Evolutionary conservation across 2,797 vertebrate genomes (phyloP).

Genomic region (Anguilla anguilla): DNA sequence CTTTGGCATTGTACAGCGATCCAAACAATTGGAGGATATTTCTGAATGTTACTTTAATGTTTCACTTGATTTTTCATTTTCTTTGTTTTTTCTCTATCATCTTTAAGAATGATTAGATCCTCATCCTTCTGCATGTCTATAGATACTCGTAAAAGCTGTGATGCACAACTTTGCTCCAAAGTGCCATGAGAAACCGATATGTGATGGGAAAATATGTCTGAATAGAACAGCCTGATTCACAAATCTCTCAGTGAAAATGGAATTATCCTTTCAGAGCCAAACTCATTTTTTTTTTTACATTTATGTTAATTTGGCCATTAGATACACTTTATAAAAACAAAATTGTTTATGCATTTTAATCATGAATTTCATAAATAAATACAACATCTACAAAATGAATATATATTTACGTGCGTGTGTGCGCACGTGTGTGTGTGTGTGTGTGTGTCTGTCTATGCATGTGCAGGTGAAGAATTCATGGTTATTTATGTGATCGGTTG

Average conservation of each 20-base stretch:
- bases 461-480: background rate
- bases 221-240: conserved; percentile 14
- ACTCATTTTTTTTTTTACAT: conserved; percentile 2
- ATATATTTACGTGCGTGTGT: background rate
- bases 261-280: conserved; percentile 20
- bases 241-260: conserved; percentile 2
- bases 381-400: background rate
- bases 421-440: background rate
- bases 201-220: conserved; percentile 2
- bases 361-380: background rate
- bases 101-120: conserved; percentile 75
- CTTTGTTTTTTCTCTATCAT: conserved; percentile 79
- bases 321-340: background rate
- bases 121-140: conserved; percentile 57
- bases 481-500: conserved; percentile 41
- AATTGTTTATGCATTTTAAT: background rate
- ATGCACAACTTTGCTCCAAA: conserved; percentile 57
- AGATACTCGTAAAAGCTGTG: conserved; percentile 50
- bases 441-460: background rate
- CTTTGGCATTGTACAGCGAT: conserved; percentile 90
- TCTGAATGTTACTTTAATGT: conserved; percentile 85
- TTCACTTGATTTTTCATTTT: conserved; percentile 79
- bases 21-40: conserved; percentile 89
- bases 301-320: background rate
- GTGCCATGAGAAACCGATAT: conserved; percentile 37